Evolutionary conservation across 2,797 vertebrate species (phyloP), one percentile per base, ranked within the genome.

Genomic region (Spondyliosoma cantharus): DNA sequence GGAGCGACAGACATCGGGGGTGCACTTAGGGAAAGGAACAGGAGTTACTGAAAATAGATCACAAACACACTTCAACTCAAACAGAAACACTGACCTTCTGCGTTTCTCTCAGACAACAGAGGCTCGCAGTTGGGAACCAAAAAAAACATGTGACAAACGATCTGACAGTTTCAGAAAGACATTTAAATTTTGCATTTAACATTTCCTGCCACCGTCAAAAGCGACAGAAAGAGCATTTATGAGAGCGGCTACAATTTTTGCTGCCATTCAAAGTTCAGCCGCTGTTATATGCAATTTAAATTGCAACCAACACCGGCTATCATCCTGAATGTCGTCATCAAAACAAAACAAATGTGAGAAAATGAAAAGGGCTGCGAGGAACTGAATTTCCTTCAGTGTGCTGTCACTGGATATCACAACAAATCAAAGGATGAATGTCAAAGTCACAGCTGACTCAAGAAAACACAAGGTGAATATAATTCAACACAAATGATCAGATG

Each of bases 81-180:
- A 87, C 58, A 67, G 45, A 78, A 87, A 42, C 56, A 13, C 14
- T 86, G 87, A 90, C 87, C 82, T 89, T 90, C 79, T 71, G 56
- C 7, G 0, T 25, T 71, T 45, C 71, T 58, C 71, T 62, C 52
- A 71, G 73, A 85, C 54, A 60, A 70, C 68, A 67, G 12, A 49
- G 43, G 24, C 46, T 48, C 71, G 14, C 74, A 74, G 72, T 49
- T 57, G 64, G 73, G 13, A 71, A 67, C 65, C 79, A 63, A 65
- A 53, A 72, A 76, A 7, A 71, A 56, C 22, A n/a, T 13, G 59
- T 65, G 54, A 74, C 65, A 70, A 71, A 81, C 13, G 0, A 77
- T 69, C 49, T 24, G 70, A 71, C 74, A 3, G 46, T 49, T 49
- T 52, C 71, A 69, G 11, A 57, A 19, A 49, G 59, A 76, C 59